Base-by-base conservation (phyloP, 2,888 invertebrate genomes). In the Lochmaea crataegi region DNA sequence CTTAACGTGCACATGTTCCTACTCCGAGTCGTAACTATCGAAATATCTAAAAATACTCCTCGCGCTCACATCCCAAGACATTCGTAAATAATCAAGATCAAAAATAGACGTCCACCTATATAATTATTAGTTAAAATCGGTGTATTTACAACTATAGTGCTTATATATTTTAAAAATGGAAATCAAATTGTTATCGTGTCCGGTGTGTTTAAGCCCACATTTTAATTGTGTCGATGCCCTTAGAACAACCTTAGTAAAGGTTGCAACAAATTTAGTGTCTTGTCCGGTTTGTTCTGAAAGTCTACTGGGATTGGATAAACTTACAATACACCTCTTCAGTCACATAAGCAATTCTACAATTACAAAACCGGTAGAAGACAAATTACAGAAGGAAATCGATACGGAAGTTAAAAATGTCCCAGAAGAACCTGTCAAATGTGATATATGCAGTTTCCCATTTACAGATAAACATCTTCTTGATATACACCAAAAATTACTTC, bases 251-350 rank as follows among this genome's bases (percentile, higher is more conserved):
- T 88, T 95, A 68, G 92, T 95, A 75, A 90, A 90, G 82, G 93
- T 93, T 56, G 93, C 94, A 16, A 94, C 93, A 64, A 91, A 93
- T 75, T 92, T 92, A 76, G 87, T 95, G 79, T 84, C 89, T 68
- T 95, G 95, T 84, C 95, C 95, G 14, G 91, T 95, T 75, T 95
- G 95, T 84, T 90, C 91, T 81, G 94, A 94, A 82, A 88, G 91
- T 79, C 88, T 95, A 22, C 87, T 90, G 76, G 95, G 95, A 1
- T 89, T 95, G 77, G 95, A 95, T 85, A 95, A 95, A 87, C 88
- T 95, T 66, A 95, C 95, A 0, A 94, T 95, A 82, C 95, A 95
- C 86, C 88, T 95, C 77, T 94, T 95, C 83, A 92, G 92, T 14
- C 77, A 76, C 22, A 58, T 74, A 10, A 64, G 41, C 32, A 69